Conservation (phyloP, 2,113 vertebrate genomes). For the Ceuthmochares aereus region DNA sequence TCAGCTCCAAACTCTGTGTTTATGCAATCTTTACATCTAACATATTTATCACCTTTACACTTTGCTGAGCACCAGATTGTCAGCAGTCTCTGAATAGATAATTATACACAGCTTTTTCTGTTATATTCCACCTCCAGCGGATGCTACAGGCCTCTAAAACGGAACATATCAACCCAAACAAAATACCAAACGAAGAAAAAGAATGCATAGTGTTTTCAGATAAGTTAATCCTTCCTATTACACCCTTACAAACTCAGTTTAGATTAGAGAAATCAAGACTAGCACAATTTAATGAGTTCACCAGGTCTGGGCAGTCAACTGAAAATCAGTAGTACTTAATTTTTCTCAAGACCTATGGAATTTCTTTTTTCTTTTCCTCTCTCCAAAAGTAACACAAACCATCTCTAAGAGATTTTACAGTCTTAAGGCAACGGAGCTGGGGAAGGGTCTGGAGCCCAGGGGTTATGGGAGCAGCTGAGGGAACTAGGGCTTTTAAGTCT, state of each 20-base stretch:
- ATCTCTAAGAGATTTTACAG: background rate
- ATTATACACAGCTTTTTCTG: background rate
- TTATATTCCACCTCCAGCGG: rapidly evolving
- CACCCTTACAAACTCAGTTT: background rate
- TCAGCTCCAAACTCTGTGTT: background rate
- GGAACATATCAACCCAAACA: background rate
- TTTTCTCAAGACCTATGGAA: background rate
- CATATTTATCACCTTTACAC: background rate
- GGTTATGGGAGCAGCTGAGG: no score
- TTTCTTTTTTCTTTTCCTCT: background rate
- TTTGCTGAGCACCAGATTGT: background rate
- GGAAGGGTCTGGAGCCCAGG: no score
- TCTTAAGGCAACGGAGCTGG: background rate
- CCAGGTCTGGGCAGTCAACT: background rate
- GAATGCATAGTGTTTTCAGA: background rate
- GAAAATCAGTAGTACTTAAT: background rate
- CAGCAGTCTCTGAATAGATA: background rate
- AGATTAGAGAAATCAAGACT: background rate
- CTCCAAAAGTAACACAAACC: background rate
- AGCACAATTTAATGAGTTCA: background rate
- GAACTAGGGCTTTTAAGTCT: no score
- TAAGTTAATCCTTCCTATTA: background rate
- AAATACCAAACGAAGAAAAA: background rate
- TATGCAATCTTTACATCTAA: background rate
- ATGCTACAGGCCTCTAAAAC: background rate